Base-by-base conservation (phyloP, 2,888 invertebrate genomes). In the Ecdyonurus torrentis region DNA sequence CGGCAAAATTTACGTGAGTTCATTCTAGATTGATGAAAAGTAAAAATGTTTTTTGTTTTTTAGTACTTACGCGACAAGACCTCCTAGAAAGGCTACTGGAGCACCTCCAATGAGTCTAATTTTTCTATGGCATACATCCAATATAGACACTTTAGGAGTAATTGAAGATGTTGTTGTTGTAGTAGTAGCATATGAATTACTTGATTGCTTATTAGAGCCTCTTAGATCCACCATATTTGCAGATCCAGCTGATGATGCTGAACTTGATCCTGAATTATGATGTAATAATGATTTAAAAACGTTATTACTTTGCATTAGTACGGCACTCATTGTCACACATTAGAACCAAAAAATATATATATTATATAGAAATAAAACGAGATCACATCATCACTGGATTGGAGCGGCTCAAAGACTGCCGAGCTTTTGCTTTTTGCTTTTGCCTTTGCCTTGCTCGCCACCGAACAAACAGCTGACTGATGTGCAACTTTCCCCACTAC, bases 91-190 rank as follows among this genome's bases (percentile, higher is more conserved):
- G 68, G 83, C 82, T 67, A 82, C 83, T 58, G 83, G 82, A 63
- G 81, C 83, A 66, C 82, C 83, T 69, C 85, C 83, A 73, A 85
- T 83, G 71, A 85, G 79, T 68, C 85, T 79, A 72, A 85, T 84
- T 77, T 85, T 85, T 73, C 84, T 79, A 75, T 85, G 85, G 74
- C 85, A 85, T 70, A 85, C 83, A 76, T 85, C 84, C 74, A 85
- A 82, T 59, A 85, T 78, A 67, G 85, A 84, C 67, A 81, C 79
- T 67, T 83, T 77, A 68, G 83, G 78, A 71, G 78, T 68, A 15
- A 67, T 37, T 37, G 37, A 10, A 37, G 5, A 10, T 5, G 5
- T 37, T 10, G 15, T 60, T 61, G 64, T 50, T 55, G 63, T 52
- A 60, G 61, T 19, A 61, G 61, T 23, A 19, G 52, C 18, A 5